Percentiles rank a stretch among this genome's conserved stretches.
These are phyloP conservation scores for Pyrocephalus nanus DNA, from an alignment of 2,797 vertebrate genomes.

Conservation along the genomic window DNA sequence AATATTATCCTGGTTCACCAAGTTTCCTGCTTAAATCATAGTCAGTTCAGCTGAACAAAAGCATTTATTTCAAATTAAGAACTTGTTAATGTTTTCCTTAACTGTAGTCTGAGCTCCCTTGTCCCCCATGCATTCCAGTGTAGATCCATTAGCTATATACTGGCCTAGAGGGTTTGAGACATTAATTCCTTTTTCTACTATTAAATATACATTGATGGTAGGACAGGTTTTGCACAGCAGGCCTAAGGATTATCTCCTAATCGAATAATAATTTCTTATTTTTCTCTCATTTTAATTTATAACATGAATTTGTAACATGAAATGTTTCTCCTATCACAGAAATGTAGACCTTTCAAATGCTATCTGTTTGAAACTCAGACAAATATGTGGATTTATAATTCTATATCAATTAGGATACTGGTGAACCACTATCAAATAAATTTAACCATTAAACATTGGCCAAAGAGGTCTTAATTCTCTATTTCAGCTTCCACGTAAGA, in stretches of 20 bases:
- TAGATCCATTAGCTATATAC: neutral
- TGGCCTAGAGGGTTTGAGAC: neutral
- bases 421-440: neutral
- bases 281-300: neutral
- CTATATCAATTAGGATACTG: neutral
- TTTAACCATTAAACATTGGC: neutral
- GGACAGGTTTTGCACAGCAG: neutral
- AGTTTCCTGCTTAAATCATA: neutral
- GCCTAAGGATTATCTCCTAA: neutral
- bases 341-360: neutral
- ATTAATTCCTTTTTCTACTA: neutral
- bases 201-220: neutral
- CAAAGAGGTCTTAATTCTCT: neutral
- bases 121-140: fast-evolving
- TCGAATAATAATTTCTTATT: neutral
- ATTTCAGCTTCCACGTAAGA: neutral
- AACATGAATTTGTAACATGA: neutral
- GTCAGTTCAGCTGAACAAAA: neutral
- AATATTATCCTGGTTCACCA: neutral
- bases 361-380: neutral
- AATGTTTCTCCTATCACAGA: neutral
- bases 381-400: neutral
- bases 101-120: neutral
- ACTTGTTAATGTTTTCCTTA: neutral
- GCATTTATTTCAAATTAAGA: neutral